A percentile compares a stretch with the other conserved stretches of the same genome.
phyloP scores from a whole-genome alignment of 2,888 invertebrate genomes.

The Aplocera efformata region DNA sequence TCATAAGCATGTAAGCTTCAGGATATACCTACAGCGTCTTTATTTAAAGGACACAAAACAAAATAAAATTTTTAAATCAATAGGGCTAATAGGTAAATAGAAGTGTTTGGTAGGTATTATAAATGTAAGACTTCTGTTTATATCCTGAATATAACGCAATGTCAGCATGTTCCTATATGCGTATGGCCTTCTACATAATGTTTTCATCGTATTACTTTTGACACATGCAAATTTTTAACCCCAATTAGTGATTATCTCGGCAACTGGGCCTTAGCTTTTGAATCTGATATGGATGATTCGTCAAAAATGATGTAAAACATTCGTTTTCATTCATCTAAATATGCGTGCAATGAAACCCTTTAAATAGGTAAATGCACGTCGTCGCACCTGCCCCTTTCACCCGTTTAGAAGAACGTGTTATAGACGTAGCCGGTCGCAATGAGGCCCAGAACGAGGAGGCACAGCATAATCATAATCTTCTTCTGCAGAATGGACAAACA shows the following conservation, averaged over 20 bases:
- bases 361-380: constrained; percentile 41
- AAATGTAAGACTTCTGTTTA: constrained; percentile 24
- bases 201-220: constrained; percentile 23
- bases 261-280: constrained; percentile 24
- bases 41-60: constrained; percentile 13
- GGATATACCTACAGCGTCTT: constrained; percentile 29
- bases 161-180: constrained; percentile 20
- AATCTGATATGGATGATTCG: constrained; percentile 32
- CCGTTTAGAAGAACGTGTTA: constrained; percentile 76
- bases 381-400: constrained; percentile 75
- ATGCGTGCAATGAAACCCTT: constrained; percentile 23
- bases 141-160: constrained; percentile 30
- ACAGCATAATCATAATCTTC: constrained; percentile 96
- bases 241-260: constrained; percentile 31
- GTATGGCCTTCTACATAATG: constrained; percentile 25
- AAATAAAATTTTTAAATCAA: constrained; percentile 9
- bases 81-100: constrained; percentile 7
- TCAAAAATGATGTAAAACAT: constrained; percentile 25
- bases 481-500: constrained; percentile 86
- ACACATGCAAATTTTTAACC: constrained; percentile 59
- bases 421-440: constrained; percentile 81
- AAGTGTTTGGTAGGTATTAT: neutral
- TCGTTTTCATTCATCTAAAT: constrained; percentile 19
- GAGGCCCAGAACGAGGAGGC: constrained; percentile 89
- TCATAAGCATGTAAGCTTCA: constrained; percentile 28